Conservation (phyloP, 2,797 vertebrate species). For the Apogon hyalosoma region DNA sequence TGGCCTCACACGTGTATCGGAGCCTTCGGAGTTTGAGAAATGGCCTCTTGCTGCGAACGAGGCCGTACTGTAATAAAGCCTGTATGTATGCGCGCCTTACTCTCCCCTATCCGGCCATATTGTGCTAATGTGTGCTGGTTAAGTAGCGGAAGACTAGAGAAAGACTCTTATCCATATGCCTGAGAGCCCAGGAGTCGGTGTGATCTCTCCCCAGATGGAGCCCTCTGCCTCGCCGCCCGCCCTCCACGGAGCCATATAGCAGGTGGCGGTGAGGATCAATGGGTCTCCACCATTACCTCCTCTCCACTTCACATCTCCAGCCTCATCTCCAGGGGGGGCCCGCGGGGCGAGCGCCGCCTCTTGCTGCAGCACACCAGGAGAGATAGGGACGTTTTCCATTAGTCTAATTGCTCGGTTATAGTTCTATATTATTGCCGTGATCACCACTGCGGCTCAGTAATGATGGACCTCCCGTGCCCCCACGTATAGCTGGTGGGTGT, state of each 20-base stretch:
- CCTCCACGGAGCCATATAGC: slow-evolving; percentile 76
- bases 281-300: slow-evolving; percentile 70
- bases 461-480: slow-evolving; percentile 72
- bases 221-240: slow-evolving; percentile 57
- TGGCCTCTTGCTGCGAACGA: slow-evolving; percentile 30
- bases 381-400: slow-evolving; percentile 78
- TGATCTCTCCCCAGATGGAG: slow-evolving; percentile 68
- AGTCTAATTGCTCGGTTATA: slow-evolving; percentile 81
- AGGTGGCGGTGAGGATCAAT: slow-evolving; percentile 81
- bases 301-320: slow-evolving; percentile 72
- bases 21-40: slow-evolving; percentile 33
- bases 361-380: slow-evolving; percentile 61
- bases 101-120: slow-evolving; percentile 68
- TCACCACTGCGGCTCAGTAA: slow-evolving; percentile 73
- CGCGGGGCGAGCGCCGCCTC: slow-evolving; percentile 37
- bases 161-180: slow-evolving; percentile 79
- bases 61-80: slow-evolving; percentile 57
- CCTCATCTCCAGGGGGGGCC: slow-evolving; percentile 59
- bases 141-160: slow-evolving; percentile 73
- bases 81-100: slow-evolving; percentile 50
- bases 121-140: slow-evolving; percentile 75
- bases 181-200: slow-evolving; percentile 59
- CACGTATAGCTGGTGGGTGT: slow-evolving; percentile 71
- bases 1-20: slow-evolving; percentile 8
- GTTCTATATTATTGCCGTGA: slow-evolving; percentile 79